These are phyloP conservation scores for Cyrtonyx montezumae DNA, from an alignment of 2,113 vertebrate genomes.

Conservation along the genomic window DNA sequence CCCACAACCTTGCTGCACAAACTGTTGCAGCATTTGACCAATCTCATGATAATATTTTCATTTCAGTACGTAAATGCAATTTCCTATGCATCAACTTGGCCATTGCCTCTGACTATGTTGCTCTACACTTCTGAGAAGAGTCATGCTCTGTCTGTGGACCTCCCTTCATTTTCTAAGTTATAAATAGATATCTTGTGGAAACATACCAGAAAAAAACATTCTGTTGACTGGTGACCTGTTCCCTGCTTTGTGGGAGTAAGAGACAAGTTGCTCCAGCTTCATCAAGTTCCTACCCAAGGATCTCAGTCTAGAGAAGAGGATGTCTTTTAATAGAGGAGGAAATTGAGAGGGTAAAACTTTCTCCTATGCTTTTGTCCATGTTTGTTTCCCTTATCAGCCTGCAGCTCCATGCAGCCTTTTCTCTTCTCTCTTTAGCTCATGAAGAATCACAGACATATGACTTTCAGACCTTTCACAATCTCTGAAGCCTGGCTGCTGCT, in stretches of 20 bases:
- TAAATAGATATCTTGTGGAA: not conserved
- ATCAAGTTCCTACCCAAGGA: not conserved
- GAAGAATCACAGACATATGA: accelerated
- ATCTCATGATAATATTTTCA: not conserved
- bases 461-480: not conserved
- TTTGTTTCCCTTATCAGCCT: not conserved
- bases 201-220: not conserved
- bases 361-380: not conserved
- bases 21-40: not conserved
- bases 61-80: not conserved
- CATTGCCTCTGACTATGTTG: not conserved
- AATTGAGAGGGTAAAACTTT: not conserved
- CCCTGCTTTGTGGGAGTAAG: not conserved
- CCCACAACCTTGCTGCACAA: not conserved
- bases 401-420: not conserved
- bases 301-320: not conserved
- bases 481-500: not conserved
- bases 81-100: not conserved
- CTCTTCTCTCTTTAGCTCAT: not conserved
- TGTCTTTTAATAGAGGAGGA: not conserved
- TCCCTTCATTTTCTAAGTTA: not conserved
- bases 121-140: not conserved
- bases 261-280: not conserved
- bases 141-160: not conserved
- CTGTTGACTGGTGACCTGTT: not conserved